Conservation (phyloP, 2,113 vertebrate genomes). For the Capreolus pygargus region DNA sequence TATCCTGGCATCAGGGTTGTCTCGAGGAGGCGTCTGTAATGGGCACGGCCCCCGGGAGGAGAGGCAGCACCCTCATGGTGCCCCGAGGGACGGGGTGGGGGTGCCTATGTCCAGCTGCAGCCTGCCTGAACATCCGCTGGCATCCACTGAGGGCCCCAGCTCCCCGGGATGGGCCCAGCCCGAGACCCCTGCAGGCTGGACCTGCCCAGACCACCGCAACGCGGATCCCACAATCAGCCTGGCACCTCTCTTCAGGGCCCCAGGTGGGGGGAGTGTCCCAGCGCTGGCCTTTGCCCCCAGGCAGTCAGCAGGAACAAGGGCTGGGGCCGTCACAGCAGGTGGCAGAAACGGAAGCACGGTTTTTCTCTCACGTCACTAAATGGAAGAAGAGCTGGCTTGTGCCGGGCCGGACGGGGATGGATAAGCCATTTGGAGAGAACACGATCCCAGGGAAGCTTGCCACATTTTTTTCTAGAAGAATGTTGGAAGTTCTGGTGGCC, state of each 20-base stretch:
- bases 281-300: not conserved
- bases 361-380: not conserved
- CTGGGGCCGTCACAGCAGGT: not conserved
- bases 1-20: not conserved
- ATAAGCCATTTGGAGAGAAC: slow-evolving; percentile 26
- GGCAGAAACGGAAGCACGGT: not conserved
- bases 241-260: not conserved
- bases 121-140: not conserved
- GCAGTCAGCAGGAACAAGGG: not conserved
- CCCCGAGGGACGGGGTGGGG: not conserved
- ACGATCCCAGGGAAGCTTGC: slow-evolving; percentile 64
- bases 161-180: not conserved
- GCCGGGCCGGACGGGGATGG: not conserved
- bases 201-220: not conserved
- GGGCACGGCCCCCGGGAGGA: not conserved
- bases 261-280: not conserved
- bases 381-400: slow-evolving; percentile 39
- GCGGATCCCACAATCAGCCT: accelerated
- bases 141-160: not conserved
- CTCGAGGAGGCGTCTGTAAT: not conserved
- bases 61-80: not conserved
- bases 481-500: slow-evolving; percentile 63
- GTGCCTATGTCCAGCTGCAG: not conserved
- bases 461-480: slow-evolving; percentile 67
- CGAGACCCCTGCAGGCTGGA: no score